Conservation (phyloP, 1,140 invertebrate species). For the Bombus superbus region DNA sequence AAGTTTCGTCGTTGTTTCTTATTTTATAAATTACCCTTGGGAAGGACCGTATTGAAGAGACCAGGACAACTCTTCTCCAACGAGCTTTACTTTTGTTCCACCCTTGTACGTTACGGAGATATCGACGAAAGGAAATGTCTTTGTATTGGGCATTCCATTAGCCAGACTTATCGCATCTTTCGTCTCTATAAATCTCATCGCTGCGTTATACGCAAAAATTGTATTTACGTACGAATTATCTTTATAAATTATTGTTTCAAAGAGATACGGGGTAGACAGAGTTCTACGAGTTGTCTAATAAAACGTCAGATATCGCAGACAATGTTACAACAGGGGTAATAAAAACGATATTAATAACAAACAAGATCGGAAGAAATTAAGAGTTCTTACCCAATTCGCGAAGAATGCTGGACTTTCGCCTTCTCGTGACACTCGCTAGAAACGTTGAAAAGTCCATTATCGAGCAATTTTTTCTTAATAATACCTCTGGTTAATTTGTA, state of each 20-base stretch:
- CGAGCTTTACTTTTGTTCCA: conserved; percentile 82
- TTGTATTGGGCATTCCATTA: conserved; percentile 89
- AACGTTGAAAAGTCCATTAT: conserved; percentile 74
- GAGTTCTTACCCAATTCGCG: conserved; percentile 70
- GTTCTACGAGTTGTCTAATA: background rate
- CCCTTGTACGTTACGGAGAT: conserved; percentile 85
- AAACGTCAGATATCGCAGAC: background rate
- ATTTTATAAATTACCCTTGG: conserved; percentile 83
- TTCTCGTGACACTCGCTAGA: conserved; percentile 63
- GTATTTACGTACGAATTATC: background rate
- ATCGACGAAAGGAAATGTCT: conserved; percentile 87
- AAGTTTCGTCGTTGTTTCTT: background rate
- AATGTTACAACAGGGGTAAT: background rate
- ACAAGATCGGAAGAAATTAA: background rate
- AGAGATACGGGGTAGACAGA: background rate
- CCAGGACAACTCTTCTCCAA: conserved; percentile 82
- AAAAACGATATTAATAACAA: background rate
- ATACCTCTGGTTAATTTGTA: too few species aligned
- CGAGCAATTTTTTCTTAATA: background rate
- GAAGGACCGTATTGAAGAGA: conserved; percentile 89
- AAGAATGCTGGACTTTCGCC: conserved; percentile 72
- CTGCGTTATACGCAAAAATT: conserved; percentile 1
- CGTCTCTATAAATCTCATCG: conserved; percentile 80
- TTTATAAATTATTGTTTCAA: background rate
- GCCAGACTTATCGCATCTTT: conserved; percentile 88